Evolutionary conservation across 2,113 vertebrate genomes (phyloP).

Genomic region (Nanorana parkeri): DNA sequence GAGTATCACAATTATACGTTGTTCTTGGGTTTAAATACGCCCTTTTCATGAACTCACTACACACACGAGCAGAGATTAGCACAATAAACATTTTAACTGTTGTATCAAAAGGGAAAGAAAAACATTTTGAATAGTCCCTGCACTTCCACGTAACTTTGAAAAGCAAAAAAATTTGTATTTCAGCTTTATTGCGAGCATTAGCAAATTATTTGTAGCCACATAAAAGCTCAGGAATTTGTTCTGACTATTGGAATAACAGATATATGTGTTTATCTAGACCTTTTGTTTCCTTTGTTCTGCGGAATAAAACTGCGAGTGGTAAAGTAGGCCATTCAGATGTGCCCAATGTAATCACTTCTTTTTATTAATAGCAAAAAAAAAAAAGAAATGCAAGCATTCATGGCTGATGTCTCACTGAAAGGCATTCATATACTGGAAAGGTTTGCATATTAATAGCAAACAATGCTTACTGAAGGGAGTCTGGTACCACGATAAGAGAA

Average conservation of each 20-base stretch:
- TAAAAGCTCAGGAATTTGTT: not conserved
- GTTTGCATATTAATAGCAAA: not conserved
- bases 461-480: too few relatives aligned
- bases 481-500: too few relatives aligned
- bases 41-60: too few relatives aligned
- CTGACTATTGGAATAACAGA: not conserved
- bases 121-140: too few relatives aligned
- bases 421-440: not conserved
- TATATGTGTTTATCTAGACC: not conserved
- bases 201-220: not conserved
- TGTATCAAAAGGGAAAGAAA: too few relatives aligned
- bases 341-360: not conserved
- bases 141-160: not conserved
- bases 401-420: not conserved
- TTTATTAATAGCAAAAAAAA: not conserved
- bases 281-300: not conserved
- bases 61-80: too few relatives aligned
- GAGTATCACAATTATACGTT: too few relatives aligned
- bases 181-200: not conserved
- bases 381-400: not conserved
- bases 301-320: not conserved
- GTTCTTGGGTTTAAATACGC: too few relatives aligned
- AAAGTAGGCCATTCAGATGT: slow-evolving; percentile 3
- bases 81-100: too few relatives aligned
- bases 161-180: not conserved